Percentiles rank a stretch among this genome's conserved stretches.
phyloP scores from a whole-genome alignment of 2,888 invertebrate genomes.

The Lasioglossum leucozonium region DNA sequence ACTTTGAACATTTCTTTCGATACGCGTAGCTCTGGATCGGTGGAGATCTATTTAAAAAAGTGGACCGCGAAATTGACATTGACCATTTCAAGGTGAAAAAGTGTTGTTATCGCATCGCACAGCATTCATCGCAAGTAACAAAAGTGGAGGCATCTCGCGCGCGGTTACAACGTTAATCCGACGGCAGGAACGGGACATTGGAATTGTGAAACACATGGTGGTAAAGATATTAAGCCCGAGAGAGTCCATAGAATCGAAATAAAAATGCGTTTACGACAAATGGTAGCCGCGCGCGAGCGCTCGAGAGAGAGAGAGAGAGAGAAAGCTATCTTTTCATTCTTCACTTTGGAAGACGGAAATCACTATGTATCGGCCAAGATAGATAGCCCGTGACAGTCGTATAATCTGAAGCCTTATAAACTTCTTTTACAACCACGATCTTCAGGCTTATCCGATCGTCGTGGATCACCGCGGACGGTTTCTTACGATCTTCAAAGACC shows the following conservation, averaged over 20 bases:
- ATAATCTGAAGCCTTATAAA: slow-evolving; percentile 53
- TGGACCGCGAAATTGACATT: too few relatives aligned
- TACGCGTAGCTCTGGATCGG: too few relatives aligned
- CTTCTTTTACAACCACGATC: slow-evolving; percentile 49
- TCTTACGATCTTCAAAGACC: slow-evolving; percentile 45
- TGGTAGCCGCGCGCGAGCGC: not conserved
- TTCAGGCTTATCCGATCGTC: slow-evolving; percentile 55
- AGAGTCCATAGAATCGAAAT: not conserved
- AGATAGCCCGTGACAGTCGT: slow-evolving; percentile 37
- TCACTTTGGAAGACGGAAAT: slow-evolving; percentile 30
- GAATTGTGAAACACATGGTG: not conserved
- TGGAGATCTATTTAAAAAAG: too few relatives aligned
- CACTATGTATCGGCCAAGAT: slow-evolving; percentile 39
- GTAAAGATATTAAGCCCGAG: slow-evolving; percentile 1
- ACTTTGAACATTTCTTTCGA: too few relatives aligned
- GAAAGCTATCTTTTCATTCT: slow-evolving; percentile 26
- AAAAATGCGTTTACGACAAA: slow-evolving; percentile 17
- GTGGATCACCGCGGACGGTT: slow-evolving; percentile 53
- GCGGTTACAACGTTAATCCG: not conserved
- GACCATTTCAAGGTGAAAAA: too few relatives aligned
- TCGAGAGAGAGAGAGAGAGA: not conserved
- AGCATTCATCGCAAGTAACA: too few relatives aligned
- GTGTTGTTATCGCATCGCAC: too few relatives aligned
- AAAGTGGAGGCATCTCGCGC: not conserved
- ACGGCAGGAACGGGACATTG: not conserved